Evolutionary conservation across 2,113 vertebrate species (phyloP), one percentile per base, ranked within the genome.

Genomic region (Tupaia tana): DNA sequence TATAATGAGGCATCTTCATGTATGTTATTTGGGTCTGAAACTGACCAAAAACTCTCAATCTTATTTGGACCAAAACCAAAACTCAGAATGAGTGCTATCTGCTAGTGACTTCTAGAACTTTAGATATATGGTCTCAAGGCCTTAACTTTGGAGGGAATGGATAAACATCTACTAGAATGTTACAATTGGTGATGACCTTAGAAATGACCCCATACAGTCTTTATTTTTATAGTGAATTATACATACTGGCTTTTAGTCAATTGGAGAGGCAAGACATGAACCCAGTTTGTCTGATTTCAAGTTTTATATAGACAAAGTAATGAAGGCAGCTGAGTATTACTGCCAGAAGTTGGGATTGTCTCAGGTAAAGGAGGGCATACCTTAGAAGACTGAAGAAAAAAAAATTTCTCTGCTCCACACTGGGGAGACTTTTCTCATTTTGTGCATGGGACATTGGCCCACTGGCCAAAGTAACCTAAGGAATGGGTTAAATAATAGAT

Each of bases 401-500:
- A 54, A 9, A 0, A 64, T 63, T 75, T 52, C 52, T 61, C 3
- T 18, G 15, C 12, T 88, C 15, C 27, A 74, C 54, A 54, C 52
- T 58, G 90, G 7, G 31, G n/a, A 52, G 11, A 0, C 2, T 14
- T 59, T 69, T 58, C n/a, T 7, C 2, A 67, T 13, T 91, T 3
- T 71, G 29, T 78, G 20, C 3, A 16, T 29, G 29, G 29, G 73
- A 56, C 29, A 69, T 52, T 69, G 66, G 7, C 1, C 13, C n/a
- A 10, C 71, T 90, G 79, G 43, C 13, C 64, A 25, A 52, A 25
- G 58, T 61, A 63, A 69, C 24, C 16, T 89, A 3, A 56, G 43
- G 12, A 87, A 83, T 86, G 92, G 66, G 20, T 70, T 86, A 82
- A 66, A 78, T 86, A 56, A 66, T 86, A 16, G n/a, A 20, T 90